phyloP scores from a whole-genome alignment of 1,140 invertebrate genomes.

The Drosophila takahashii region DNA sequence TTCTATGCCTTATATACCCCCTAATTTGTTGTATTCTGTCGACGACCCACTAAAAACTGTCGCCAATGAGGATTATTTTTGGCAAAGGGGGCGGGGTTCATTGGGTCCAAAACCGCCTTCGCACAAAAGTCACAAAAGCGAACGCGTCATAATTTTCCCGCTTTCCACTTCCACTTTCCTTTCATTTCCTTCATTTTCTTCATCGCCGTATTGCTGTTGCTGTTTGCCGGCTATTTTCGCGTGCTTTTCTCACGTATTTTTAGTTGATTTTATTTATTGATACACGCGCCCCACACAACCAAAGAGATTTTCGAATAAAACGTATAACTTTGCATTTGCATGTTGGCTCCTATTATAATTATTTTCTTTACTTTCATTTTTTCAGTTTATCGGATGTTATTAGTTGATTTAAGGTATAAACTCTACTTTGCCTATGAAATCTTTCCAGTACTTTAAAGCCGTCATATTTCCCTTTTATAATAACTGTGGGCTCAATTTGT shows the following conservation, averaged over 20 bases:
- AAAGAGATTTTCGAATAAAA: constrained; percentile 13
- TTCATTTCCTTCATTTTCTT: neutral
- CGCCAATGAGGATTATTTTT: constrained; percentile 46
- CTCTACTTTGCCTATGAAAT: too few species aligned
- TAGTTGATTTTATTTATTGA: constrained; percentile 76
- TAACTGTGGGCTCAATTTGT: constrained; percentile 6
- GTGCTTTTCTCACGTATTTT: constrained; percentile 65
- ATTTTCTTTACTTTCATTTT: neutral
- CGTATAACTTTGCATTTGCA: constrained; percentile 31
- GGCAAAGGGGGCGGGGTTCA: constrained; percentile 40
- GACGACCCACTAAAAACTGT: constrained; percentile 13
- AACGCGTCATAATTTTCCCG: constrained; percentile 40
- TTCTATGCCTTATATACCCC: neutral
- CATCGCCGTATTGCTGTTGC: neutral
- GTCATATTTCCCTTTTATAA: neutral
- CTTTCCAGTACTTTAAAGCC: neutral
- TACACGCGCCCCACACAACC: constrained; percentile 56
- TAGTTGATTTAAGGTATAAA: neutral
- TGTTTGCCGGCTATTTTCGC: constrained; percentile 48
- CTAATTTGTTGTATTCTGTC: neutral
- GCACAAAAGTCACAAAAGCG: constrained; percentile 26
- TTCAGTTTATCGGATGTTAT: neutral
- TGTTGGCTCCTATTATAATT: neutral
- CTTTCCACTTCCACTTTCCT: neutral
- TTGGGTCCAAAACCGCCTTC: constrained; percentile 18